phyloP scores from a whole-genome alignment of 1,140 invertebrate species.

The Archivesica marissinica region DNA sequence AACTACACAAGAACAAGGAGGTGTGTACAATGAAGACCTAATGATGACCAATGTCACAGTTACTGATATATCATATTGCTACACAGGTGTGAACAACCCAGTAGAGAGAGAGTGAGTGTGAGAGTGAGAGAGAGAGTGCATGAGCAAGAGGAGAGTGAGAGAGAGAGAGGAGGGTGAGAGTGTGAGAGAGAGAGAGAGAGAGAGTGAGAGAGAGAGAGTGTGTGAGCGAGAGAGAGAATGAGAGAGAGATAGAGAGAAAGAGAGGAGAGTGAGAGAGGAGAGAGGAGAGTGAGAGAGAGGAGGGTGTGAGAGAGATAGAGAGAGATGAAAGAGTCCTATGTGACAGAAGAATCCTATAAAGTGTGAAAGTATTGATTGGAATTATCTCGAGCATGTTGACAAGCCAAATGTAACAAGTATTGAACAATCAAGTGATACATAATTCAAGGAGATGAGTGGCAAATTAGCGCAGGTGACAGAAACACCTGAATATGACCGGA shows the following conservation, averaged over 20 bases:
- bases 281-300: no score
- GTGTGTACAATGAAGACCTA: no score
- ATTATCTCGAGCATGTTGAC: not conserved
- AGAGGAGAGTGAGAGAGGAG: no score
- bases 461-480: not conserved
- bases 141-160: not conserved
- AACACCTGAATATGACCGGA: not conserved
- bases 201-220: not conserved
- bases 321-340: no score
- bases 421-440: conserved; percentile 4
- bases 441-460: not conserved
- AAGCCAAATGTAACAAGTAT: not conserved
- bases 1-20: no score
- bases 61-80: no score
- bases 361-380: conserved; percentile 10
- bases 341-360: not conserved
- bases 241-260: no score
- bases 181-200: no score
- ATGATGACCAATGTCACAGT: no score
- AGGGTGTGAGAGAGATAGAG: no score
- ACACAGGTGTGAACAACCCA: no score
- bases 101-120: not conserved
- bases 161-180: not conserved
- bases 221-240: no score
- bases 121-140: not conserved